Conservation (phyloP, 2,888 invertebrate genomes). For the Lysandra coridon region DNA sequence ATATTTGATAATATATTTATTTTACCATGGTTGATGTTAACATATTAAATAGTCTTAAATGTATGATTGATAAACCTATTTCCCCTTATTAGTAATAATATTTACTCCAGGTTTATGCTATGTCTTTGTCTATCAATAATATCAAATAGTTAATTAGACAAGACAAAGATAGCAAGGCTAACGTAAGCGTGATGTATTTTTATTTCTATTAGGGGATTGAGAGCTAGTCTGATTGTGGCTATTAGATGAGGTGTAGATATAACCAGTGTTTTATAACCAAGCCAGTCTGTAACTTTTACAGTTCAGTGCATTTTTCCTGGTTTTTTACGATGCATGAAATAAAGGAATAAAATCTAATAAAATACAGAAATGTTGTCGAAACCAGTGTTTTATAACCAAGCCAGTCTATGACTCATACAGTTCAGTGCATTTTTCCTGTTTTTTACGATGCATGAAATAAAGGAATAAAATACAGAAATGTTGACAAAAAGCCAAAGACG, state of each 20-base stretch:
- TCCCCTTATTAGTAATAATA: neutral
- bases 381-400: neutral
- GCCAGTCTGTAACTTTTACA: neutral
- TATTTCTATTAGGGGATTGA: neutral
- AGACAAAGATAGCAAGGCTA: neutral
- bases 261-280: neutral
- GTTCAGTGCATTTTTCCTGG: neutral
- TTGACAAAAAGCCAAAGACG: too few species aligned
- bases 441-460: neutral
- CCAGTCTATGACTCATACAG: neutral
- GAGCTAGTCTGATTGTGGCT: conserved; percentile 11
- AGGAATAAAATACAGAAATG: too few species aligned
- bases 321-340: neutral
- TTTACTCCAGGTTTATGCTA: neutral
- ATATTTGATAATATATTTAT: conserved; percentile 24
- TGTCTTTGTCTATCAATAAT: too few species aligned
- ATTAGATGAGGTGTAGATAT: conserved; percentile 7
- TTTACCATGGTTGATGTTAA: conserved; percentile 28
- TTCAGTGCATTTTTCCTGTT: neutral
- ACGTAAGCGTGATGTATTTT: neutral
- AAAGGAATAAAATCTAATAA: too few species aligned
- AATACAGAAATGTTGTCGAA: too few species aligned
- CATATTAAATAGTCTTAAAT: conserved; percentile 20
- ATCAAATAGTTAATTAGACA: neutral
- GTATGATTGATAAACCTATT: conserved; percentile 5